phyloP scores from a whole-genome alignment of 2,797 vertebrate species.

The Trachops cirrhosus region DNA sequence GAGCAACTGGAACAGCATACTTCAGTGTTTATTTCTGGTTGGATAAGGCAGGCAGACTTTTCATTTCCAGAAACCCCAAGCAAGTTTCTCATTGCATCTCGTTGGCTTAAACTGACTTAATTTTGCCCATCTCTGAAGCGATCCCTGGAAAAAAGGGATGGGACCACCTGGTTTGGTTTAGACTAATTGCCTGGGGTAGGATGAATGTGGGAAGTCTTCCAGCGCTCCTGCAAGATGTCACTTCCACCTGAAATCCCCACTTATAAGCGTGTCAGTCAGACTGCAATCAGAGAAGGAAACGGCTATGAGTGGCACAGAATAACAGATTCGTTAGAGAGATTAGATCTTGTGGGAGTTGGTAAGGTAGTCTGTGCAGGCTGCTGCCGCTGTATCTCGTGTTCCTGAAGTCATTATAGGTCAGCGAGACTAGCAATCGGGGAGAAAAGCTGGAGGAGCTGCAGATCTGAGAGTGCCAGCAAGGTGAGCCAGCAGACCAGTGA shows the following conservation, averaged over 20 bases:
- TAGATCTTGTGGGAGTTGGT: neutral
- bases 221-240: conserved; percentile 19
- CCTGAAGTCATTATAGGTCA: neutral
- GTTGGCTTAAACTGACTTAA: neutral
- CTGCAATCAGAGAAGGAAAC: neutral
- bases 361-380: neutral
- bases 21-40: conserved; percentile 12
- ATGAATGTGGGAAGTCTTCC: neutral
- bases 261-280: neutral
- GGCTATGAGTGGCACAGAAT: neutral
- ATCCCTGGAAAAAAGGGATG: neutral
- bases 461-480: neutral
- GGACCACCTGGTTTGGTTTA: neutral
- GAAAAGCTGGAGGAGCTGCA: neutral
- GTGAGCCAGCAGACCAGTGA: neutral
- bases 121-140: neutral
- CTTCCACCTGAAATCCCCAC: neutral
- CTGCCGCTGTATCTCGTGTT: neutral
- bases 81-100: neutral
- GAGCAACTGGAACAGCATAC: neutral
- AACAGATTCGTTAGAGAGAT: neutral
- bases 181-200: neutral
- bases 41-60: neutral
- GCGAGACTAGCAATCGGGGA: neutral
- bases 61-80: conserved; percentile 16